A percentile compares a stretch with the other conserved stretches of the same genome.
phyloP scores from a whole-genome alignment of 1,140 invertebrate species.

The Mactra quadrangularis region DNA sequence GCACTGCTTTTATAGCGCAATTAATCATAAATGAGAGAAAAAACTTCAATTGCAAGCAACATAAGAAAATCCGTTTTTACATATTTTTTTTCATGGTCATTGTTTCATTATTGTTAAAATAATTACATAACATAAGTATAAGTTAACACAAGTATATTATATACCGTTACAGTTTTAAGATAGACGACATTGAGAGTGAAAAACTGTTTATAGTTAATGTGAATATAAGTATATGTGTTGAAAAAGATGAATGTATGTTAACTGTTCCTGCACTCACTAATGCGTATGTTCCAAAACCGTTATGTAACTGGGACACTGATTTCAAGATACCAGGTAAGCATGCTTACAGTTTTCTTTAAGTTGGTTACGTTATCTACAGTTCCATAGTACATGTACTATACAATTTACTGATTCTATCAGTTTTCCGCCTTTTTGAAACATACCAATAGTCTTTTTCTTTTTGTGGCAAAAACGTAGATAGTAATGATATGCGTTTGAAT shows the following conservation, averaged over 20 bases:
- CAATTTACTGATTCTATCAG: neutral
- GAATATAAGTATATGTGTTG: neutral
- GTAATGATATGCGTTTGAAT: too few species aligned
- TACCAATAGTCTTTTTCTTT: slow-evolving; percentile 9
- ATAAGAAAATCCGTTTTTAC: too few species aligned
- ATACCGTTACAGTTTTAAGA: slow-evolving; percentile 5
- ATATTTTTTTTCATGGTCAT: too few species aligned
- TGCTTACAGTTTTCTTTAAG: too few species aligned
- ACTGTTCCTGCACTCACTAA: neutral
- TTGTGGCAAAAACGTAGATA: too few species aligned
- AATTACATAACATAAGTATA: too few species aligned
- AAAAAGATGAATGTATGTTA: neutral
- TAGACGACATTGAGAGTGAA: slow-evolving; percentile 28
- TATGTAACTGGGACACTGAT: neutral
- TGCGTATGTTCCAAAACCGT: neutral
- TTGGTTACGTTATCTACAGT: neutral
- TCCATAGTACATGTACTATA: neutral
- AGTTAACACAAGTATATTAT: too few species aligned
- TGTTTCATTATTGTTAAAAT: too few species aligned
- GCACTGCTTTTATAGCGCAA: too few species aligned
- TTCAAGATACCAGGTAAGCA: slow-evolving; percentile 53
- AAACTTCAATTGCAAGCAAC: too few species aligned
- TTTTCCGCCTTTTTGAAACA: neutral
- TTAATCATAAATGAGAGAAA: too few species aligned
- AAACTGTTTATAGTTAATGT: slow-evolving; percentile 26